Evolutionary conservation across 1,140 invertebrate genomes (phyloP).

Genomic region (Drosophila oshimai): DNA sequence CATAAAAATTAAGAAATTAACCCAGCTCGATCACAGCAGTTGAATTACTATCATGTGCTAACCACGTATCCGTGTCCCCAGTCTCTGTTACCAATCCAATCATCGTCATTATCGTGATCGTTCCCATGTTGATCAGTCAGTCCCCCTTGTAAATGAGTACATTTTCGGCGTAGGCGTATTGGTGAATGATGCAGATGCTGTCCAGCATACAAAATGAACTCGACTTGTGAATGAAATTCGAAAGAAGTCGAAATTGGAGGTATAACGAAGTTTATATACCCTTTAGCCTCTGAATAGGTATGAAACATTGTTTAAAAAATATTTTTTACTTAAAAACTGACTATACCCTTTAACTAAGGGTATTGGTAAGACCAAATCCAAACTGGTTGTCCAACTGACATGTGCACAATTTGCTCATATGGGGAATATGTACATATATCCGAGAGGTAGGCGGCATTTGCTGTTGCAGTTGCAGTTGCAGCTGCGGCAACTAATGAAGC

Average conservation of each 20-base stretch:
- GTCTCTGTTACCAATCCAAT: slow-evolving; percentile 25
- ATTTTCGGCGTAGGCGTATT: slow-evolving; percentile 62
- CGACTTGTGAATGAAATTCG: slow-evolving; percentile 69
- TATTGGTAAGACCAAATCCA: slow-evolving; percentile 28
- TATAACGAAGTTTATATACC: background rate
- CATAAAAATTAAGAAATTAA: slow-evolving; percentile 81
- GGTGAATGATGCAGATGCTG: slow-evolving; percentile 42
- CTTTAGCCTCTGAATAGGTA: background rate
- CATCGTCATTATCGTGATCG: slow-evolving; percentile 39
- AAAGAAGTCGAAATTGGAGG: background rate
- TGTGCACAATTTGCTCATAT: slow-evolving; percentile 52
- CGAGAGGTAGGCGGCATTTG: slow-evolving; percentile 41
- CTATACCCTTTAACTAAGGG: background rate
- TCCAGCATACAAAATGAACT: slow-evolving; percentile 68
- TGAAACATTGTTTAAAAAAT: background rate
- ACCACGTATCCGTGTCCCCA: slow-evolving; percentile 11
- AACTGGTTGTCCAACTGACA: slow-evolving; percentile 63
- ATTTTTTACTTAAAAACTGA: background rate
- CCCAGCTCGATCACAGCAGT: slow-evolving; percentile 40
- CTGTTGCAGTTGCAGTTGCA: slow-evolving; percentile 44
- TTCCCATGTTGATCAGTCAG: background rate
- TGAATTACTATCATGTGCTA: slow-evolving; percentile 52
- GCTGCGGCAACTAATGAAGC: slow-evolving; percentile 68
- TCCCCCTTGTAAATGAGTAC: slow-evolving; percentile 63
- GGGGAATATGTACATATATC: slow-evolving; percentile 6